Base-by-base conservation (phyloP, 2,113 vertebrate species). In the Trematomus loennbergii region DNA sequence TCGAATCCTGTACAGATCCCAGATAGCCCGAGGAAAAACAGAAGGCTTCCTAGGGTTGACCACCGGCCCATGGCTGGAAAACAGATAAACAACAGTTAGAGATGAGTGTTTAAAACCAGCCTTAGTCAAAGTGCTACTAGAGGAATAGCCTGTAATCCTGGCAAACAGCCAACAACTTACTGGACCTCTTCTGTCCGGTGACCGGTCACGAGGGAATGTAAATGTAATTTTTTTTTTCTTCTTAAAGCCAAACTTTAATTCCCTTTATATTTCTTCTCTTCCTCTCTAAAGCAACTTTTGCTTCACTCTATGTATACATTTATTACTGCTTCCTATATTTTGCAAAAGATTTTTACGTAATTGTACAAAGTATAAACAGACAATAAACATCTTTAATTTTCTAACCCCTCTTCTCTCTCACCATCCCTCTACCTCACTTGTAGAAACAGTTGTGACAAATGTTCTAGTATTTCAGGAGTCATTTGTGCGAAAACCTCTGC, bases 41-140 rank as follows among this genome's bases (percentile, higher is more conserved):
- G 63, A 15, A 86, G 17, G 1, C 17, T 33, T 71, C 46, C 61
- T 12, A 60, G 45, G 6, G 22, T 17, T n/a, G 53, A 52, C 17
- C 2, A 50, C 25, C 15, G 57, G 46, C 58, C 83, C 92, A 93
- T 93, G 64, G 43, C 90, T 93, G 78, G 55, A 87, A 89, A 72
- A 79, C 18, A 83, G 0, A 78, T 0, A 58, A 20, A 68, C 2
- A 43, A 33, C 11, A 36, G 50, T 85, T 11, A 73, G 18, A 59
- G 33, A 53, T 29, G 1, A 77, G 40, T 1, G 5, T 13, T 3
- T 11, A 46, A 3, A 16, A 61, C 60, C 67, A 12, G 9, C 0
- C 22, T 33, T 9, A 53, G 36, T 40, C 6, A 40, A 40, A 40
- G 36, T 40, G 36, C 36, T 40, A 8, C 36, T 40, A 1, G 36